Evolutionary conservation across 2,888 invertebrate species (phyloP).

Genomic region (Gymnocheta viridis): DNA sequence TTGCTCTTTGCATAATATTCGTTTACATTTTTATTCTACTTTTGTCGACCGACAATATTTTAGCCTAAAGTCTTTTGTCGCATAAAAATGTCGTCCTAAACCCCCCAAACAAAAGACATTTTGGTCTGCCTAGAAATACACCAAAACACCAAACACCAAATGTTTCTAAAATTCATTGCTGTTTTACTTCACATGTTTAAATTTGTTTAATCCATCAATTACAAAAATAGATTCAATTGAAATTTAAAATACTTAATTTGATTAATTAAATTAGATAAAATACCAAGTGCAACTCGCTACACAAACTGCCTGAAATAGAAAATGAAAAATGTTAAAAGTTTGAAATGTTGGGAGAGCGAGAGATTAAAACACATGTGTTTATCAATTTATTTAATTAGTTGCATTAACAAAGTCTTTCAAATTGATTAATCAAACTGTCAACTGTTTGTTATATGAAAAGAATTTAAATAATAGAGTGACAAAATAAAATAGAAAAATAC

Average conservation of each 20-base stretch:
- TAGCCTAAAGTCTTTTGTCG: too few relatives aligned
- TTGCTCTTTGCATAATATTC: too few relatives aligned
- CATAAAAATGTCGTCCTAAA: too few relatives aligned
- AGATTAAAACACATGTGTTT: conserved; percentile 58
- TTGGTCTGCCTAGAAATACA: too few relatives aligned
- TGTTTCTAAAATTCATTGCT: conserved; percentile 26
- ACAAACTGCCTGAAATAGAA: conserved; percentile 7
- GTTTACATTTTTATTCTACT: too few relatives aligned
- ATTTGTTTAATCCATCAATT: conserved; percentile 47
- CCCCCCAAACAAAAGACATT: too few relatives aligned
- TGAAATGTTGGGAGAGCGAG: not conserved
- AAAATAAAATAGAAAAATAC: conserved; percentile 25
- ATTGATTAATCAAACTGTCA: conserved; percentile 68
- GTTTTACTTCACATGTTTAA: not conserved
- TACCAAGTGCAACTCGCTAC: not conserved
- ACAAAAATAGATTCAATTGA: conserved; percentile 26
- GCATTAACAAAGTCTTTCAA: conserved; percentile 46
- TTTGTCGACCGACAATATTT: too few relatives aligned
- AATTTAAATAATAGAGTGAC: conserved; percentile 38
- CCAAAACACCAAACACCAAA: conserved; percentile 12
- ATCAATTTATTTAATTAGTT: conserved; percentile 65
- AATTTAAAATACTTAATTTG: conserved; percentile 37
- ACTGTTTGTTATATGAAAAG: conserved; percentile 43
- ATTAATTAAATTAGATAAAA: conserved; percentile 49
- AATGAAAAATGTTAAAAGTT: conserved; percentile 15